Base-by-base conservation (phyloP, 2,888 invertebrate genomes). In the Candidula unifasciata region DNA sequence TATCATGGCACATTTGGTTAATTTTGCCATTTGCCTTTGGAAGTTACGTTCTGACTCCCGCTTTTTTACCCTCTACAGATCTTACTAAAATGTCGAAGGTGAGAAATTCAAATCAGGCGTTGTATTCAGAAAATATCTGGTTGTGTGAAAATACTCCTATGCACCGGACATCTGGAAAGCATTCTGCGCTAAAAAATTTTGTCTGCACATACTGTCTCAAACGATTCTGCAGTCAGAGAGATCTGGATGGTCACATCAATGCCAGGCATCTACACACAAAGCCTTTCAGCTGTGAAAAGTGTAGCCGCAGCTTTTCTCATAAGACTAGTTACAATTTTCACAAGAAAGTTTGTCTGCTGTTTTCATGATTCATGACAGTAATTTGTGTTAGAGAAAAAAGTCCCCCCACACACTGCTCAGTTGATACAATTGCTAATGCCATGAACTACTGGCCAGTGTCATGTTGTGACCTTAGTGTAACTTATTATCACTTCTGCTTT, bases 171-270 rank as follows among this genome's bases (percentile, higher is more conserved):
- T 64, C 80, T 80, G 84, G 64, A 79, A 80, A 35, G 44, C 30
- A 81, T 77, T 54, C 84, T 69, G 27, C 27, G 21, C 74, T 77
- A 33, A 85, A 82, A 80, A 85, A 82, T 52, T 85, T 85, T 82
- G 73, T 76, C 74, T 85, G 85, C 57, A 76, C 54, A 44, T 83
- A 44, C 44, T 83, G 83, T 73, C 54, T 54, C 37, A 83, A 83
- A 83, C n/a, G 71, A 60, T 83, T 83, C 54, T 69, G 69, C 35
- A 79, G 60, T 21, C 76, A 66, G 64, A 44, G 79, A 60, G 83
- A 83, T 60, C 81, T 82, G 35, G 79, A 82, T 71, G 85, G 83
- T 35, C 83, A 83, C 27, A 52, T 83, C 21, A 83, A 83, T 79
- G 57, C 78, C 21, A 54, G 71, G 33, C 83, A 83, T 44, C 73